Evolutionary conservation across 2,797 vertebrate genomes (phyloP).

Genomic region (Peromyscus nudipes): DNA sequence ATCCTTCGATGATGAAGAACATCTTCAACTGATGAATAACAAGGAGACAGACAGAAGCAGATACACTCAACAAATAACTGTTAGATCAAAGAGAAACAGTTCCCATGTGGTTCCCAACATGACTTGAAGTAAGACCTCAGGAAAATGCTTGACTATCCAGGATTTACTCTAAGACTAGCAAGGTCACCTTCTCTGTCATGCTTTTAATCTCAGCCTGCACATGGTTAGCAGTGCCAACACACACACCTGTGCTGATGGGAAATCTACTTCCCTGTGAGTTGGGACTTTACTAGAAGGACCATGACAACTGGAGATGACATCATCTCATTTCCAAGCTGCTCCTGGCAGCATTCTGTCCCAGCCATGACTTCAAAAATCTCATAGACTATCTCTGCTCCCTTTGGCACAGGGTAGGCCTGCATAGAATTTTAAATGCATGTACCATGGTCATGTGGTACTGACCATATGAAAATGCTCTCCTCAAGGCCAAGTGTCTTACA

Average conservation of each 20-base stretch:
- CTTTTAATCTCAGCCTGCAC: not conserved
- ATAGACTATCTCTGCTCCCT: not conserved
- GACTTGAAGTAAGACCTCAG: not conserved
- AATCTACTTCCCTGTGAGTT: not conserved
- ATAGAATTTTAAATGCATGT: not conserved
- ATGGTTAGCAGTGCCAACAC: not conserved
- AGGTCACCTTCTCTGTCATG: not conserved
- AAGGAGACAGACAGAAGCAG: not conserved
- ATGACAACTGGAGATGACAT: not conserved
- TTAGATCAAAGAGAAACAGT: not conserved
- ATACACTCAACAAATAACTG: not conserved
- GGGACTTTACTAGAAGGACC: not conserved
- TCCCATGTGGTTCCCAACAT: not conserved
- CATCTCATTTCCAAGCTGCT: not conserved
- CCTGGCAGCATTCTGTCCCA: not conserved
- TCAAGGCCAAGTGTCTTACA: not conserved
- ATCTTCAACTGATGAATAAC: not conserved
- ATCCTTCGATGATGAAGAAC: not conserved
- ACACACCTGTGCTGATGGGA: not conserved
- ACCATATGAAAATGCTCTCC: not conserved
- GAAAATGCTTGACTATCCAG: not conserved
- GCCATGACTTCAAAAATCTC: not conserved
- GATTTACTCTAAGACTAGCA: not conserved
- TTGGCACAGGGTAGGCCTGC: not conserved
- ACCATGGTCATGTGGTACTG: not conserved